Percentiles rank a stretch among this genome's conserved stretches.
phyloP scores from a whole-genome alignment of 30 jellyfish, hydroid and myxozoan species.

The Catostylus mosaicus region DNA sequence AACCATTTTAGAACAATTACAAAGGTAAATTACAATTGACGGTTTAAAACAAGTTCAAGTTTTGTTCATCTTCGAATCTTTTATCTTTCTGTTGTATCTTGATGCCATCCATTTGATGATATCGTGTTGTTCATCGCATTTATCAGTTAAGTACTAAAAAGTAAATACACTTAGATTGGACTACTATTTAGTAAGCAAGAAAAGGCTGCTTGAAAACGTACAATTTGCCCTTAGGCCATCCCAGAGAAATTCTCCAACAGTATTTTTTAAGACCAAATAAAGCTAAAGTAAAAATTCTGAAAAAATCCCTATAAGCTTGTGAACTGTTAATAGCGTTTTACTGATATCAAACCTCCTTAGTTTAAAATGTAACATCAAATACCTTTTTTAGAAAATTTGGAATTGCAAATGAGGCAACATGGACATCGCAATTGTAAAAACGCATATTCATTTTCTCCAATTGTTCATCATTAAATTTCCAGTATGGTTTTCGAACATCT shows the following conservation, averaged over 20 bases:
- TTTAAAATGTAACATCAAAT: neutral
- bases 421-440: slow-evolving; percentile 21
- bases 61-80: no score
- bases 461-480: slow-evolving; percentile 28
- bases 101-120: slow-evolving; percentile 36
- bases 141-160: slow-evolving; percentile 14
- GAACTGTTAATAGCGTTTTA: no score
- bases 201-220: no score
- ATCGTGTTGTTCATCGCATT: neutral
- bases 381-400: slow-evolving; percentile 42
- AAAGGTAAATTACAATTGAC: no score
- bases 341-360: no score
- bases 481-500: slow-evolving; percentile 21
- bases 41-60: no score
- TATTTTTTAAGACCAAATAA: neutral
- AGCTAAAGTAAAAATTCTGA: neutral
- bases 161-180: neutral
- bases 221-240: no score
- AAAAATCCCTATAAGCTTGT: neutral
- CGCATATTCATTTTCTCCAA: slow-evolving; percentile 16
- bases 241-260: neutral
- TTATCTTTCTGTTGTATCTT: no score
- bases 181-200: no score
- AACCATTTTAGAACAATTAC: no score
- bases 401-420: slow-evolving; percentile 11